Conservation (phyloP, 2,113 vertebrate genomes). For the Corapipo altera region DNA sequence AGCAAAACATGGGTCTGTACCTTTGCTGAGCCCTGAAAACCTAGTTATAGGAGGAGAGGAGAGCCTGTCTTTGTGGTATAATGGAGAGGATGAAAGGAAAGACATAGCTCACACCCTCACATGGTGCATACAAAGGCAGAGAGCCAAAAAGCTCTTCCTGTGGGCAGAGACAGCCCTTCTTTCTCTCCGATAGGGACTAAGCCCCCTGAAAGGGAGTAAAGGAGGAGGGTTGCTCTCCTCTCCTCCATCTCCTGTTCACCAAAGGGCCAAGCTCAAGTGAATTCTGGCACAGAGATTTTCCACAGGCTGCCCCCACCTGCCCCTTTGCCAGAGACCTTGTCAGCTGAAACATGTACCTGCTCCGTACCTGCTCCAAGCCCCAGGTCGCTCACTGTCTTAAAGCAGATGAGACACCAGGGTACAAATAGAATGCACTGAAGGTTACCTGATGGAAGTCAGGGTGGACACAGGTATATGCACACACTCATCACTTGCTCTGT, state of each 20-base stretch:
- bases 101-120: neutral
- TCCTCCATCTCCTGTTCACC: neutral
- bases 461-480: neutral
- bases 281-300: neutral
- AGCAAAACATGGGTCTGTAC: neutral
- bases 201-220: neutral
- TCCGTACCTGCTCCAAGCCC: neutral
- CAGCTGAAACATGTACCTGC: neutral
- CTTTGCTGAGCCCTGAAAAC: neutral
- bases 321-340: neutral
- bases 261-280: neutral
- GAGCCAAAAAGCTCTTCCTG: neutral
- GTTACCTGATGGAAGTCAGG: neutral
- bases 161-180: neutral
- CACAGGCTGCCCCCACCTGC: neutral
- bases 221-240: neutral
- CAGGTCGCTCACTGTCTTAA: neutral
- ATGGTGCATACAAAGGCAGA: neutral
- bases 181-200: neutral
- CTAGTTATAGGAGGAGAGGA: neutral
- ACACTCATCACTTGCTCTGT: neutral
- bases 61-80: neutral
- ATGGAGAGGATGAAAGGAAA: neutral
- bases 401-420: neutral
- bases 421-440: neutral